Percentiles rank a stretch among this genome's conserved stretches.
These are phyloP conservation scores for Diaprepes abbreviatus DNA, from an alignment of 2,888 invertebrate genomes.

Conservation along the genomic window DNA sequence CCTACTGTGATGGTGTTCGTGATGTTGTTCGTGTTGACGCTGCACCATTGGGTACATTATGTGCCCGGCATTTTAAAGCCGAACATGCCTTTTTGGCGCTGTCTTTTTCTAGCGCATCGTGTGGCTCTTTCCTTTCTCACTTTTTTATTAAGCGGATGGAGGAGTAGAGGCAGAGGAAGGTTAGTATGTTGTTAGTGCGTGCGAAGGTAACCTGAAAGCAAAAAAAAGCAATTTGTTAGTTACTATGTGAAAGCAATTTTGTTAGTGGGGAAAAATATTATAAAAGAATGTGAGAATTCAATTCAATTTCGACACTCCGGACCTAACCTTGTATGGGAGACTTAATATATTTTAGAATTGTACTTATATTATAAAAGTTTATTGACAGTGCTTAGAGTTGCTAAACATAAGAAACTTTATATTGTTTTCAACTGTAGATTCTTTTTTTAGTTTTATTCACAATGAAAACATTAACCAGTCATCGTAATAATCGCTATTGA, in stretches of 20 bases:
- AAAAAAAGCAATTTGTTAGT: slow-evolving; percentile 6
- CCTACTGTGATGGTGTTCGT: slow-evolving; percentile 51
- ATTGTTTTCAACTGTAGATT: too few species aligned
- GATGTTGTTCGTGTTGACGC: slow-evolving; percentile 50
- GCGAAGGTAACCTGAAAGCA: slow-evolving; percentile 26
- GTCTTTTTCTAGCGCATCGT: slow-evolving; percentile 13
- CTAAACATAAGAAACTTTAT: too few species aligned
- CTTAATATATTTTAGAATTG: too few species aligned
- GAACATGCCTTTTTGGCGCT: slow-evolving; percentile 57
- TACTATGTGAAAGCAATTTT: background rate
- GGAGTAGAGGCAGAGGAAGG: background rate
- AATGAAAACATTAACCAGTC: too few species aligned
- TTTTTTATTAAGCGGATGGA: background rate
- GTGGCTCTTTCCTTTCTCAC: slow-evolving; percentile 36
- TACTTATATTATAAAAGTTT: too few species aligned
- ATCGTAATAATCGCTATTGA: too few species aligned
- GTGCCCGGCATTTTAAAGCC: slow-evolving; percentile 64
- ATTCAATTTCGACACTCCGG: too few species aligned
- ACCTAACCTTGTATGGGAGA: too few species aligned
- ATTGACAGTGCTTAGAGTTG: too few species aligned
- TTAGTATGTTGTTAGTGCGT: slow-evolving; percentile 20
- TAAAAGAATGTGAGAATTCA: too few species aligned
- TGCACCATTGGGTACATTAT: slow-evolving; percentile 68
- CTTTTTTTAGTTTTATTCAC: too few species aligned
- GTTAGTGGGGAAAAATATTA: too few species aligned